Evolutionary conservation across 2,113 vertebrate genomes (phyloP).

Genomic region (Brienomyrus longianalis): DNA sequence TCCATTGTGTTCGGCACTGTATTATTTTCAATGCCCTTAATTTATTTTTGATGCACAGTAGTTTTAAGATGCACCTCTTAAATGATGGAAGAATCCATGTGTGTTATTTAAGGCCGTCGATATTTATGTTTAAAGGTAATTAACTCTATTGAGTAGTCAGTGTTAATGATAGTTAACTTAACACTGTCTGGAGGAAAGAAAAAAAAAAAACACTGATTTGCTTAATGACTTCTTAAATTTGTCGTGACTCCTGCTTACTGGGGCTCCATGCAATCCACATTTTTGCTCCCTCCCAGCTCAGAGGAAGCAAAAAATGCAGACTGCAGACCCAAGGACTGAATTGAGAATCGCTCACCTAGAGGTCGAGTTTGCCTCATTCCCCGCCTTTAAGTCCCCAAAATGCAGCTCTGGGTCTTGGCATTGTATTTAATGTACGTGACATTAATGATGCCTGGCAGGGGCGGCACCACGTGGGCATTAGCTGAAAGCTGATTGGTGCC

Average conservation of each 20-base stretch:
- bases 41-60: constrained; percentile 16
- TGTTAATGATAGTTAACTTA: constrained; percentile 12
- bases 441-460: not conserved
- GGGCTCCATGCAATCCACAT: not conserved
- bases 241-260: not conserved
- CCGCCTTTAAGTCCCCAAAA: not conserved
- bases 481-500: not conserved
- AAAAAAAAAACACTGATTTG: not conserved
- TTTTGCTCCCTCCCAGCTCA: not conserved
- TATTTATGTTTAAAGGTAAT: constrained; percentile 12
- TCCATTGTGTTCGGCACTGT: not conserved
- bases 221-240: not conserved
- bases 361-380: not conserved
- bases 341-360: not conserved
- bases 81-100: not conserved
- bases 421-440: not conserved
- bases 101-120: not conserved
- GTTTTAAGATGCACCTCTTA: constrained; percentile 2
- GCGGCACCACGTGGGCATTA: not conserved
- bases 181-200: not conserved
- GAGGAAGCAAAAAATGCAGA: not conserved
- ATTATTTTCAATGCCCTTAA: constrained; percentile 2
- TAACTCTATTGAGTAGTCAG: not conserved
- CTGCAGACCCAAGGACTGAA: not conserved
- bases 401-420: not conserved